Base-by-base conservation (phyloP, 2,797 vertebrate species). In the Manis crassicaudata region DNA sequence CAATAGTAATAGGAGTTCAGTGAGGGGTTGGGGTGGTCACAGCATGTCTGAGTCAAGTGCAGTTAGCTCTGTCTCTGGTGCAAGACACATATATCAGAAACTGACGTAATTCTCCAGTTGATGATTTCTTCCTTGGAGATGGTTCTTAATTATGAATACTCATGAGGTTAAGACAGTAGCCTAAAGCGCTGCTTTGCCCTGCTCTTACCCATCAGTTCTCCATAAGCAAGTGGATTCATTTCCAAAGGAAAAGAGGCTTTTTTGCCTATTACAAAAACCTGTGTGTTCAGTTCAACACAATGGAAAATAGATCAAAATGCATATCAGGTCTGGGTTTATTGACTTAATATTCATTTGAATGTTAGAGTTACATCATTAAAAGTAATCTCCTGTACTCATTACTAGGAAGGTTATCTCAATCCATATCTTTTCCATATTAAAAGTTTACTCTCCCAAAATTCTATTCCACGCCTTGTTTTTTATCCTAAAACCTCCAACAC, bases 91-190 rank as follows among this genome's bases (percentile, higher is more conserved):
- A 52, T 7, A 46, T 92, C 85, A n/a, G 65, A 95, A 92, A 83
- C 0, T 0, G 7, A 6, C 21, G 25, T 60, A 25, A 79, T 7
- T 94, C 67, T 92, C 32, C 6, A 80, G 32, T n/a, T 72, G 82
- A 40, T n/a, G 1, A 65, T 85, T 96, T 73, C 11, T 88, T n/a
- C 83, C 32, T 83, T 32, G 46, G 32, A 80, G 73, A 68, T 46
- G 5, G 20, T 56, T 93, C 27, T 87, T 85, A 46, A 89, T 85
- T 35, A 50, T 37, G 7, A 82, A 96, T 77, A 83, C 50, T 89
- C 20, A 75, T 94, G 70, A 91, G 67, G 92, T 97, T 96, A 82
- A 97, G 93, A 73, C 62, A 95, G 79, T 76, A 63, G 93, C 92
- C 86, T 40, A 88, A 88, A 85, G 63, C 88, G 90, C 10, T 70